These are phyloP conservation scores for Oryzias sinensis DNA, from an alignment of 2,797 vertebrate species.

Conservation along the genomic window DNA sequence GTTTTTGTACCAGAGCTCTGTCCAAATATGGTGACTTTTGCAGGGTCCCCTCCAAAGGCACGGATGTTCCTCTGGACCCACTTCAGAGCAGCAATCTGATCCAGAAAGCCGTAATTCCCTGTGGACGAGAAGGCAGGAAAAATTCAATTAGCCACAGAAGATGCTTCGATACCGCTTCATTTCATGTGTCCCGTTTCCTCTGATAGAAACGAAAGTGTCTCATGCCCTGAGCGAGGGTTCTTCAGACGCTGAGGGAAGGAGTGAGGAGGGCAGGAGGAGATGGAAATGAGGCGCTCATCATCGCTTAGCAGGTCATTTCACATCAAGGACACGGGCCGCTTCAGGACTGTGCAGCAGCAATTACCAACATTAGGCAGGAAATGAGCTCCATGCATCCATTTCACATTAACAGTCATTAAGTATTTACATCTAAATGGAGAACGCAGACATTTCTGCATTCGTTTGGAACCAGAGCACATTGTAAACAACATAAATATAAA, in stretches of 20 bases:
- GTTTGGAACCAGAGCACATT: slow-evolving; percentile 3
- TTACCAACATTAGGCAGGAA: slow-evolving; percentile 11
- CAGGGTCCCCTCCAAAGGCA: slow-evolving; percentile 79
- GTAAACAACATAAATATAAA: slow-evolving; percentile 50
- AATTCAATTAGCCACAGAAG: slow-evolving; percentile 10
- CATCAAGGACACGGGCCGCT: slow-evolving; percentile 15
- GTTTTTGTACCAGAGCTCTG: slow-evolving; percentile 77
- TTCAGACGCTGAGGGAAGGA: slow-evolving; percentile 23
- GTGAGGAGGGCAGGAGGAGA: slow-evolving; percentile 16
- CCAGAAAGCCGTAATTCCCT: slow-evolving; percentile 86
- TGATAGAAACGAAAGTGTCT: slow-evolving; percentile 24
- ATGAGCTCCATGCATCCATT: slow-evolving; percentile 25
- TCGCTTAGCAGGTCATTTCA: slow-evolving; percentile 29
- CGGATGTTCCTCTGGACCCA: slow-evolving; percentile 82
- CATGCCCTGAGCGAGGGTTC: slow-evolving; percentile 36
- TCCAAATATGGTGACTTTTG: slow-evolving; percentile 79
- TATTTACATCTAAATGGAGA: slow-evolving; percentile 37
- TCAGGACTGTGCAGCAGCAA: slow-evolving; percentile 25
- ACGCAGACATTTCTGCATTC: slow-evolving; percentile 11
- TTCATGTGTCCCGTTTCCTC: slow-evolving; percentile 38
- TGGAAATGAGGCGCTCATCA: slow-evolving; percentile 5
- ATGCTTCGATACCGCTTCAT: slow-evolving; percentile 28
- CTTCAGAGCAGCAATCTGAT: slow-evolving; percentile 80
- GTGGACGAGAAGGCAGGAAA: neutral
- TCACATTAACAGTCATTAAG: slow-evolving; percentile 37